phyloP scores from a whole-genome alignment of 2,113 vertebrate genomes.

The Urocolius indicus region DNA sequence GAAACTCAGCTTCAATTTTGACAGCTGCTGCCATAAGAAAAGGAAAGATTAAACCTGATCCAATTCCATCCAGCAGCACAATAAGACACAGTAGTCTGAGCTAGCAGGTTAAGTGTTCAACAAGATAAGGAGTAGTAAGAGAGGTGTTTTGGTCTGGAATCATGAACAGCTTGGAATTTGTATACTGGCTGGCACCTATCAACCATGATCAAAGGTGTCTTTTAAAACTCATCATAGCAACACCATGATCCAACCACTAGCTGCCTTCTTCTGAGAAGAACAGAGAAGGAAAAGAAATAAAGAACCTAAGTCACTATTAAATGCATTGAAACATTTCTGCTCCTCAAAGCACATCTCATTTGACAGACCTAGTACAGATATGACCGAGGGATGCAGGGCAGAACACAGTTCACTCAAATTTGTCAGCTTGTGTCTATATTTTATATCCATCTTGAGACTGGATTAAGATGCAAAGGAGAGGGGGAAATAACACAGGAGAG shows the following conservation, averaged over 20 bases:
- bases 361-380: not conserved
- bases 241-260: not conserved
- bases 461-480: not conserved
- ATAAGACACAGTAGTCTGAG: not conserved
- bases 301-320: not conserved
- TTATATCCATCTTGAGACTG: not conserved
- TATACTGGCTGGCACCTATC: not conserved
- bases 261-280: not conserved
- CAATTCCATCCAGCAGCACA: not conserved
- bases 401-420: not conserved
- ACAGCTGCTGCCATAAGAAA: not conserved
- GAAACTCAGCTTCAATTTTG: not conserved
- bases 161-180: conserved; percentile 6
- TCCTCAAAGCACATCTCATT: not conserved
- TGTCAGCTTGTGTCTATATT: not conserved
- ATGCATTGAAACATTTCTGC: not conserved
- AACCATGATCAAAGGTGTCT: conserved; percentile 16
- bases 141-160: conserved; percentile 14
- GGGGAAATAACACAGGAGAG: not conserved
- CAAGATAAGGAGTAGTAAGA: not conserved
- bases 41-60: not conserved
- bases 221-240: conserved; percentile 47
- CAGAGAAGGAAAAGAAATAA: not conserved
- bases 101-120: not conserved
- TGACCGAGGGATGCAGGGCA: not conserved